Base-by-base conservation (phyloP, 1,140 invertebrate species). In the Pseudomyrmex concolor region DNA sequence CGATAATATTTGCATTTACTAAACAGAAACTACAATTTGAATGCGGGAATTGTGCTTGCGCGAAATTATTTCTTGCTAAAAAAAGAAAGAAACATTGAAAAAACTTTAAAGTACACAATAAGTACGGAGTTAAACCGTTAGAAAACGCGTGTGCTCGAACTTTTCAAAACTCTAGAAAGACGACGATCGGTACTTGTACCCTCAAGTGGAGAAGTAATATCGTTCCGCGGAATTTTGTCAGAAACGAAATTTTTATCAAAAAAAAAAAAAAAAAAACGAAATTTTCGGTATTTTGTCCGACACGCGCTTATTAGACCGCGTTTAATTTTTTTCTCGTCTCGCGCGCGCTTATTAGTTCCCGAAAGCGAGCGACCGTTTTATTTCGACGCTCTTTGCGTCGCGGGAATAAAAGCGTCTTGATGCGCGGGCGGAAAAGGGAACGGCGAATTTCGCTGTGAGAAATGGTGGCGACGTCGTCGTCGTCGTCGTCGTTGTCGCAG, bases 341-440 rank as follows among this genome's bases (percentile, higher is more conserved):
- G 67, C 54, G 15, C 34, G 43, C 76, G 25, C 66, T 80, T 80
- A 80, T 48, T 34, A 34, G 66, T 34, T 50, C 8, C 54, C 5
- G 34, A 34, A 34, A 34, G 66, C 54, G 64, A 80, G 70, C 43
- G 66, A 78, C 48, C 43, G 66, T 43, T 80, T 80, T 80, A 80
- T 80, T 70, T 54, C 22, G 10, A 10, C 15, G 25, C 76, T 19
- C 54, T 25, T 70, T n/a, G 76, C 54, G 45, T 43, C 43, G 57
- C 54, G 64, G 34, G 59, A 71, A 59, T 60, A 19, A 22, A 70
- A 60, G 54, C 66, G 54, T 48, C 51, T 80, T 34, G 34, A 22
- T 34, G 34, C 66, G 54, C 66, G 64, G 55, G 63, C 74, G 13
- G 54, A 80, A 80, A 80, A 70, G 76, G 50, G 76, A 80, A 80